Evolutionary conservation across 1,140 invertebrate genomes (phyloP).

Genomic region (Aplysia californica): DNA sequence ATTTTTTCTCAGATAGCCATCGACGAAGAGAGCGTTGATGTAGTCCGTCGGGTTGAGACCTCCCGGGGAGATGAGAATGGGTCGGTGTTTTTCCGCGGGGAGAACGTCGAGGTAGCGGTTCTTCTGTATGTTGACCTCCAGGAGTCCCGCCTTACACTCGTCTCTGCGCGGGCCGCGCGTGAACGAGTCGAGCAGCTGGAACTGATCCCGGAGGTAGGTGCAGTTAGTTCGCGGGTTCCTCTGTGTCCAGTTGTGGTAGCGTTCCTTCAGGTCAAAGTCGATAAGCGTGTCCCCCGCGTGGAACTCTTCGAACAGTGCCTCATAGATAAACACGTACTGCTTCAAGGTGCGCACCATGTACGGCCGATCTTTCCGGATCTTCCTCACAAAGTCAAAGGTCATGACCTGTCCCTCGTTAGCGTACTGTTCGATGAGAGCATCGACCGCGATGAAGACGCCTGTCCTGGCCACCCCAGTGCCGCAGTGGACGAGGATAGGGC

Average conservation of each 20-base stretch:
- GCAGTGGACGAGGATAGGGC: constrained; percentile 96
- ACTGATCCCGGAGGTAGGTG: constrained; percentile 61
- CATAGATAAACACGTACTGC: constrained; percentile 65
- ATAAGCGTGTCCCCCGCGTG: constrained; percentile 50
- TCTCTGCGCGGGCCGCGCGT: constrained; percentile 42
- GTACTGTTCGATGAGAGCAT: constrained; percentile 60
- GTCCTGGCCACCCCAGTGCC: constrained; percentile 72
- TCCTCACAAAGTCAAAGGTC: constrained; percentile 55
- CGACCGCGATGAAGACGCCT: constrained; percentile 62
- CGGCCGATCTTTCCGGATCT: constrained; percentile 56
- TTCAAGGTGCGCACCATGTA: constrained; percentile 63
- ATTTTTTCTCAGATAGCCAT: constrained; percentile 54
- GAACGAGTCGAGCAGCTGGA: constrained; percentile 49
- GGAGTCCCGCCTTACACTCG: constrained; percentile 42
- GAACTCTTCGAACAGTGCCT: constrained; percentile 61
- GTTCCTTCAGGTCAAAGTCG: constrained; percentile 48
- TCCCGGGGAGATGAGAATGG: constrained; percentile 47
- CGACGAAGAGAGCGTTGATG: constrained; percentile 58
- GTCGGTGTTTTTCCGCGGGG: constrained; percentile 49
- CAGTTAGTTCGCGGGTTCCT: constrained; percentile 53
- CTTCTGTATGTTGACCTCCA: constrained; percentile 49
- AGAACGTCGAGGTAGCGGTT: constrained; percentile 59
- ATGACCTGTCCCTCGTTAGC: constrained; percentile 57
- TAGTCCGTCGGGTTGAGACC: constrained; percentile 68
- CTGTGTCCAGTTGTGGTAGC: constrained; percentile 49